A percentile compares a stretch with the other conserved stretches of the same genome.
Conservation (phyloP, 2,888 invertebrate genomes). For the Habroteleia sp. region DNA sequence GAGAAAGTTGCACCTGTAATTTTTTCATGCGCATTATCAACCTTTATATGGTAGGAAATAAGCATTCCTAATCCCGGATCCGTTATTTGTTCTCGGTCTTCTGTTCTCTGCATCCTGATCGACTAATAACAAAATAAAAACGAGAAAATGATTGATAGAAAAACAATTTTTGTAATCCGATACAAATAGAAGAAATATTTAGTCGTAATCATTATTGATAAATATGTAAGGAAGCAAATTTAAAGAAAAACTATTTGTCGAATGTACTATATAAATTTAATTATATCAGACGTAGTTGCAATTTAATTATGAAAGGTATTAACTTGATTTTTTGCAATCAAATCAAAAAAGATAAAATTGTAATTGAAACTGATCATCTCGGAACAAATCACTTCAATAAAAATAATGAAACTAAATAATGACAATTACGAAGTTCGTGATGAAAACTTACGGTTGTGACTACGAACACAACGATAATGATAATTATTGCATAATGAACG, state of each 20-base stretch:
- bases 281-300: too few species aligned
- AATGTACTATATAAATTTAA: too few species aligned
- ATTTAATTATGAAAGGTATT: too few species aligned
- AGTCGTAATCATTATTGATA: too few species aligned
- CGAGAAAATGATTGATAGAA: too few species aligned
- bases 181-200: too few species aligned
- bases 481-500: constrained; percentile 76
- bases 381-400: neutral
- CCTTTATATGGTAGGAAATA: constrained; percentile 35
- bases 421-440: constrained; percentile 41
- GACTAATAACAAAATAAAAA: neutral
- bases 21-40: constrained; percentile 35
- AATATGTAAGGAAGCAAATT: too few species aligned
- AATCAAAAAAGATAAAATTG: too few species aligned
- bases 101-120: neutral
- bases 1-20: constrained; percentile 42
- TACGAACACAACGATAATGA: constrained; percentile 69
- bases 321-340: too few species aligned
- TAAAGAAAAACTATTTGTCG: too few species aligned
- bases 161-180: too few species aligned
- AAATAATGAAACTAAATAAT: constrained; percentile 37
- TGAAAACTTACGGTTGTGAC: constrained; percentile 65
- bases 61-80: constrained; percentile 33
- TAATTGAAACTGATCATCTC: neutral
- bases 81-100: neutral